Conservation (phyloP, 2,888 invertebrate genomes). For the Ischnura elegans region DNA sequence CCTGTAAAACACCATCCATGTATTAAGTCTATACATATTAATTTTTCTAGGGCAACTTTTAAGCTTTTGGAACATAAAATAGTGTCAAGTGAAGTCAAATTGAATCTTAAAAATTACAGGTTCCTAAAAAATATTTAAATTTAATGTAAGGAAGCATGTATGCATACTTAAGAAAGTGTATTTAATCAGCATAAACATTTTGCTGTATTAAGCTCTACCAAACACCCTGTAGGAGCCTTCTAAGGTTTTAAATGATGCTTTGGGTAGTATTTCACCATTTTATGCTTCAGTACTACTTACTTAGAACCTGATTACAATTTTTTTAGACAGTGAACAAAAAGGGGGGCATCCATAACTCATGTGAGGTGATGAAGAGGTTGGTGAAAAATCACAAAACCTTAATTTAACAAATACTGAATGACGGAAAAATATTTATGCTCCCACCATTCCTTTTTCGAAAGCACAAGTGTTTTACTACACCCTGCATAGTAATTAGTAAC, state of each 20-base stretch:
- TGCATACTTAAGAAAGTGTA: background rate
- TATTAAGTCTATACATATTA: background rate
- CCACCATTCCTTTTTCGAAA: background rate
- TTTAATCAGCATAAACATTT: no score
- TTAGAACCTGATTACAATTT: background rate
- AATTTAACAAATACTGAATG: background rate
- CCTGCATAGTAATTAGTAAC: background rate
- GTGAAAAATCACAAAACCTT: background rate
- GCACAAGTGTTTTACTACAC: background rate
- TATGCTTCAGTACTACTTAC: background rate
- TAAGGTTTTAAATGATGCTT: background rate
- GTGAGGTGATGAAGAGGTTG: background rate
- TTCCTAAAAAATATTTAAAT: background rate
- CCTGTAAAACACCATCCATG: background rate
- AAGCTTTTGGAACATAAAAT: background rate
- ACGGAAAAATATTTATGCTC: background rate
- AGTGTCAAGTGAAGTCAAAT: background rate
- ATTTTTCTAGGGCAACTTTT: background rate
- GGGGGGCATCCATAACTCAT: conserved; percentile 1
- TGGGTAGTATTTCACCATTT: background rate
- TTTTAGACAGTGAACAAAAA: background rate
- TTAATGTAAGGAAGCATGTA: no score
- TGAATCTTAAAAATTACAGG: background rate
- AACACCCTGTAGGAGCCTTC: background rate
- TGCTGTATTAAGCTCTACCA: background rate